Conservation (phyloP, 2,113 vertebrate species). For the Scytalopus superciliaris region DNA sequence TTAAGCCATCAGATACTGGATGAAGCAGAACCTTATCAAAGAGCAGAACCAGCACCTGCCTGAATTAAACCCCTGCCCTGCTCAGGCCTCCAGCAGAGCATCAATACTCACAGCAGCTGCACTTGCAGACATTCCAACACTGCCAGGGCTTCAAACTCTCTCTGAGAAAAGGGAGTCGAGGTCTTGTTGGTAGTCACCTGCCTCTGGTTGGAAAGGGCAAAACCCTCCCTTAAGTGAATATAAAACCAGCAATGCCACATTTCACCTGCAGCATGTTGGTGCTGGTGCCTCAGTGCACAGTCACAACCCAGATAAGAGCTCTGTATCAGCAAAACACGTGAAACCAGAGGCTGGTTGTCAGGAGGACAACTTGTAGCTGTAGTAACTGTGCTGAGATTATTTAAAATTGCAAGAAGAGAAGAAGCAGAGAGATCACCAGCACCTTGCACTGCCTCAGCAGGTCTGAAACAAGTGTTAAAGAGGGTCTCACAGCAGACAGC, state of each 20-base stretch:
- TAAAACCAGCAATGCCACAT: neutral
- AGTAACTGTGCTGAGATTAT: neutral
- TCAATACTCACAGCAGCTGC: constrained; percentile 78
- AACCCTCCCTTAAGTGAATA: neutral
- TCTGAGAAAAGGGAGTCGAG: constrained; percentile 62
- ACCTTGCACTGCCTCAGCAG: neutral
- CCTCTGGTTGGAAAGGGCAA: constrained; percentile 68
- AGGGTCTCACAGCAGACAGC: neutral
- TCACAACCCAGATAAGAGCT: neutral
- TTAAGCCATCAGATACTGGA: neutral
- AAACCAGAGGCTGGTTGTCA: neutral
- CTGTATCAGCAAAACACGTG: neutral
- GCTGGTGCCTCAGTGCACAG: neutral
- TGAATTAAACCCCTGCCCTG: neutral
- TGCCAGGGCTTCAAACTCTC: constrained; percentile 73
- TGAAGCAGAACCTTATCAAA: neutral
- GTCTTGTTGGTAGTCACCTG: constrained; percentile 57
- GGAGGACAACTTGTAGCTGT: neutral
- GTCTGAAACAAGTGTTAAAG: neutral
- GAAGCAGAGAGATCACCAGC: neutral
- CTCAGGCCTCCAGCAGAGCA: neutral
- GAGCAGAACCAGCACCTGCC: neutral
- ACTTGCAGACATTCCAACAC: constrained; percentile 72
- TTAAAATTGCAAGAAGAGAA: neutral
- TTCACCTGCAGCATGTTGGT: neutral